Evolutionary conservation across 2,888 invertebrate species (phyloP).

Genomic region (Tiliacea aurago): DNA sequence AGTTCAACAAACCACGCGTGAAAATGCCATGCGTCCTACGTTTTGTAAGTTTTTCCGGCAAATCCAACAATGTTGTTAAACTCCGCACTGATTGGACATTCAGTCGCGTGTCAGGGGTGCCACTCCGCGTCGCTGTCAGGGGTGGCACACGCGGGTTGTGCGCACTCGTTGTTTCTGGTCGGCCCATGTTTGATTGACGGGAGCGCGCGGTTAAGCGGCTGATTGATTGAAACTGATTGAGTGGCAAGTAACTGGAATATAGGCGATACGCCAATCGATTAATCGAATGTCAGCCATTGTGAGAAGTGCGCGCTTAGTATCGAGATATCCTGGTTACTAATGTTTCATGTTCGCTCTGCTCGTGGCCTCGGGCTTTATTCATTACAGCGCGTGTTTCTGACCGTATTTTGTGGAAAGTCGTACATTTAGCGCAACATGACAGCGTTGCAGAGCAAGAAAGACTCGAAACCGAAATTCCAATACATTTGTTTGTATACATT

Average conservation of each 20-base stretch:
- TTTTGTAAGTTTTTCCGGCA: constrained; percentile 18
- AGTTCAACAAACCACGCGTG: not conserved
- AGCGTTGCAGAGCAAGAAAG: not conserved
- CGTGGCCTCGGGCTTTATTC: not conserved
- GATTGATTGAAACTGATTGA: constrained; percentile 51
- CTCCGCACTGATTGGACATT: constrained; percentile 28
- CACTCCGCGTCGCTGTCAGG: not conserved
- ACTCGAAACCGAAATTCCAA: not conserved
- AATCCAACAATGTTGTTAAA: constrained; percentile 12
- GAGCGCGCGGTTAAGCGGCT: constrained; percentile 16
- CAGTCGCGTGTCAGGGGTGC: constrained; percentile 1
- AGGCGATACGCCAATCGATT: constrained; percentile 36
- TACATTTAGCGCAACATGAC: constrained; percentile 7
- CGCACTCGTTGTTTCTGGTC: constrained; percentile 4
- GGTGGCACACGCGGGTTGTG: not conserved
- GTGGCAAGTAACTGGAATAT: constrained; percentile 18
- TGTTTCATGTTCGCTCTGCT: not conserved
- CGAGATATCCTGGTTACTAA: constrained; percentile 14
- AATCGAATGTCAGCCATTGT: constrained; percentile 53
- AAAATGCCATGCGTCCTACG: not conserved
- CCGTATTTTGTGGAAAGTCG: constrained; percentile 2
- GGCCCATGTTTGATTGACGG: constrained; percentile 14
- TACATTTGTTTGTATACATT: constrained; percentile 41
- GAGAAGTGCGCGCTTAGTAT: constrained; percentile 28
- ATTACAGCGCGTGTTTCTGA: not conserved